Base-by-base conservation (phyloP, 2,797 vertebrate species). In the Sebastes nivosus region DNA sequence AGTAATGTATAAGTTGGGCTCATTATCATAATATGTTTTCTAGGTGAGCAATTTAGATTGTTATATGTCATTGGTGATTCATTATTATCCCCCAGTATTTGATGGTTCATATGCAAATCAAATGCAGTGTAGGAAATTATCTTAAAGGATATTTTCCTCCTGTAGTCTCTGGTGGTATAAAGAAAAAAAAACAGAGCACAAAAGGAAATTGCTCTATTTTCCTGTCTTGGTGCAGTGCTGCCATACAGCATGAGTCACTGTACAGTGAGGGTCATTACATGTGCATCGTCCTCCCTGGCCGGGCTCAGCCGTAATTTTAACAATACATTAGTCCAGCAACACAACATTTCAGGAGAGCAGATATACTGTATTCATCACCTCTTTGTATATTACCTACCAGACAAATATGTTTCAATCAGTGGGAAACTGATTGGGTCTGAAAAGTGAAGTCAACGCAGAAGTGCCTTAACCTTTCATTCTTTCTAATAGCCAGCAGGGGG, bases 1-100 rank as follows among this genome's bases (percentile, higher is more conserved):
- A 89, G 90, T 93, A 85, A 94, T 84, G 82, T 86, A 85, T 83
- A 90, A 86, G 75, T 69, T 76, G 24, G 77, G 75, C 80, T 91
- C 82, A 93, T 95, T 93, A 93, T 77, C 88, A 92, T 94, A 91
- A 92, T 94, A 86, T 89, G 86, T 94, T 94, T 93, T 87, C 85
- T 85, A 78, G 79, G 76, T 64, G 72, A 89, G 90, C 88, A 89
- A 84, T 94, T 88, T 86, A 60, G 69, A 86, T 89, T 87, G 84
- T 92, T 90, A 82, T 87, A 78, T 91, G 88, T 83, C 89, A 89
- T 80, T 90, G 92, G 91, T 93, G 89, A 93, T 94, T 90, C 83
- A 93, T 93, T 85, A 85, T 85, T 78, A 89, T 85, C 77, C 81
- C 61, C 79, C 74, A 71, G 73, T 79, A 85, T 92, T 91, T 89